Evolutionary conservation across 2,797 vertebrate genomes (phyloP).

Genomic region (Caiman crocodilus): DNA sequence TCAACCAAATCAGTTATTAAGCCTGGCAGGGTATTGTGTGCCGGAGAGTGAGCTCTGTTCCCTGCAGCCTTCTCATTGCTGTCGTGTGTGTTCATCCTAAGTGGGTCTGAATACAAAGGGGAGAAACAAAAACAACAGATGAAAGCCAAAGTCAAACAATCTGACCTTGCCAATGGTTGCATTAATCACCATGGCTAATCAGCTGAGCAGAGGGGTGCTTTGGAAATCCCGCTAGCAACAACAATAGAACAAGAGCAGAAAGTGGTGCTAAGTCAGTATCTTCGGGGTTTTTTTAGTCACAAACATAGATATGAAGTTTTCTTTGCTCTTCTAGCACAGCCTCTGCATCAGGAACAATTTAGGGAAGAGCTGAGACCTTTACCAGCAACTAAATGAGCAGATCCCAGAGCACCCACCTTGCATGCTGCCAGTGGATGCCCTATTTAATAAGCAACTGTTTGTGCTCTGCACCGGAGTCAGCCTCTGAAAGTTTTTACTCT

Average conservation of each 20-base stretch:
- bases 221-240: not conserved
- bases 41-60: not conserved
- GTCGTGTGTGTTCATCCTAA: not conserved
- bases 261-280: not conserved
- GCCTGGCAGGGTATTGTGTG: rapidly evolving
- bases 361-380: no score
- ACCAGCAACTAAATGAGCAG: no score
- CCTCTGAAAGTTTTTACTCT: no score
- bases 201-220: not conserved
- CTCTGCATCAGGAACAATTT: no score
- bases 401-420: no score
- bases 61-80: not conserved
- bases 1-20: not conserved
- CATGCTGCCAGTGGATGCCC: no score
- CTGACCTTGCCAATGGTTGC: not conserved
- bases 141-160: not conserved
- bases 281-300: not conserved
- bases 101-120: not conserved
- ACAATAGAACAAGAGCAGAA: not conserved
- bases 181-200: not conserved
- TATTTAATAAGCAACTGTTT: no score
- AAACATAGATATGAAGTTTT: not conserved
- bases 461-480: no score
- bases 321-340: not conserved
- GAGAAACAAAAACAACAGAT: not conserved